Conservation (phyloP, 2,888 invertebrate species). For the Xestia c-nigrum region DNA sequence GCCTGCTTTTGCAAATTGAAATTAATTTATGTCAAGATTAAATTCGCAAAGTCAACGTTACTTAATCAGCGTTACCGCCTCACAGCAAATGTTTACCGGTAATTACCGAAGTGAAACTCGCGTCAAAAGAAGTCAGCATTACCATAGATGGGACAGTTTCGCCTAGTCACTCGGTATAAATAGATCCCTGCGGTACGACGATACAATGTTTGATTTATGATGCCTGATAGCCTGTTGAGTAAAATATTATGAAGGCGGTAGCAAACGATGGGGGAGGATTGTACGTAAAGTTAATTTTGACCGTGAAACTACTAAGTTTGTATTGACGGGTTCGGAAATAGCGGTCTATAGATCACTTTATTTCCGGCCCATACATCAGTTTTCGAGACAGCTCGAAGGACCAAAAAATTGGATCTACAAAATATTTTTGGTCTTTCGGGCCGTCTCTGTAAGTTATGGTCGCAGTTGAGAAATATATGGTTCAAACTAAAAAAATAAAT, state of each 20-base stretch:
- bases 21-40: constrained; percentile 20
- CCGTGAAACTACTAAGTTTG: constrained; percentile 26
- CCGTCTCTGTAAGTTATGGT: background rate
- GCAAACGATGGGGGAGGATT: constrained; percentile 50
- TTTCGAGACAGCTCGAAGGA: constrained; percentile 14
- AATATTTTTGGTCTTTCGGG: background rate
- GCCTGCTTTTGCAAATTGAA: background rate
- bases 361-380: constrained; percentile 11
- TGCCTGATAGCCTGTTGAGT: constrained; percentile 77
- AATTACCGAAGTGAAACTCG: constrained; percentile 59
- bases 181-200: constrained; percentile 79
- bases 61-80: constrained; percentile 34
- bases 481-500: background rate
- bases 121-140: constrained; percentile 68
- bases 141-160: constrained; percentile 68
- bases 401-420: background rate
- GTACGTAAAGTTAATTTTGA: constrained; percentile 47
- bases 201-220: constrained; percentile 84
- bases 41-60: constrained; percentile 39
- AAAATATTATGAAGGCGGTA: constrained; percentile 65
- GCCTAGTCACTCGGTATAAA: constrained; percentile 82
- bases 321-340: constrained; percentile 26
- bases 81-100: constrained; percentile 45
- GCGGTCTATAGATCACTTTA: constrained; percentile 13
- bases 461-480: background rate